These are phyloP conservation scores for Ophion obscuratus DNA, from an alignment of 2,888 invertebrate species.

Conservation along the genomic window DNA sequence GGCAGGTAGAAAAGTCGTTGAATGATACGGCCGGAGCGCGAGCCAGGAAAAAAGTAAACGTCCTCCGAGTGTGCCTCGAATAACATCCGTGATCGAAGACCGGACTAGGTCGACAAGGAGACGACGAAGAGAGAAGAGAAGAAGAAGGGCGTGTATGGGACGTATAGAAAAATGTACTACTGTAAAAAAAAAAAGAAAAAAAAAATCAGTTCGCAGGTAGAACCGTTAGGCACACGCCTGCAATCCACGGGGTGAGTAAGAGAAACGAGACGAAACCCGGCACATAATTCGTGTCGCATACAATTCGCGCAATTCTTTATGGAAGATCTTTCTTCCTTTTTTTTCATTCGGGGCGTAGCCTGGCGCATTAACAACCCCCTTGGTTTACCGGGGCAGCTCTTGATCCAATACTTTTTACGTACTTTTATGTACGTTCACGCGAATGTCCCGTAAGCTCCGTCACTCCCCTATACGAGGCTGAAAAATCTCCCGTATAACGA, in stretches of 20 bases:
- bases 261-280: constrained; percentile 32
- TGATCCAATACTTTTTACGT: constrained; percentile 39
- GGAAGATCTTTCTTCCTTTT: constrained; percentile 68
- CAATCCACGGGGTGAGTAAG: constrained; percentile 28
- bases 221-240: constrained; percentile 74
- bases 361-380: constrained; percentile 55
- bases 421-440: constrained; percentile 24
- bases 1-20: constrained; percentile 82
- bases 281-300: constrained; percentile 53
- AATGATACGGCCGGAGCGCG: constrained; percentile 74
- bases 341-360: constrained; percentile 66
- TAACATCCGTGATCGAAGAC: constrained; percentile 76
- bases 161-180: constrained; percentile 19
- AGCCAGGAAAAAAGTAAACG: constrained; percentile 50
- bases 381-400: constrained; percentile 41
- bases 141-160: constrained; percentile 41
- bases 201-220: constrained; percentile 74
- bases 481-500: constrained; percentile 34
- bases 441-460: constrained; percentile 12
- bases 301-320: constrained; percentile 72
- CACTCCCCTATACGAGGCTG: constrained; percentile 5
- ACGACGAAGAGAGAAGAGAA: constrained; percentile 37
- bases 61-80: constrained; percentile 71
- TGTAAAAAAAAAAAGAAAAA: constrained; percentile 26
- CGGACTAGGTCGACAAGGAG: constrained; percentile 35